Evolutionary conservation across 2,888 invertebrate species (phyloP), one percentile per base, ranked within the genome.

Genomic region (Noctua janthina): DNA sequence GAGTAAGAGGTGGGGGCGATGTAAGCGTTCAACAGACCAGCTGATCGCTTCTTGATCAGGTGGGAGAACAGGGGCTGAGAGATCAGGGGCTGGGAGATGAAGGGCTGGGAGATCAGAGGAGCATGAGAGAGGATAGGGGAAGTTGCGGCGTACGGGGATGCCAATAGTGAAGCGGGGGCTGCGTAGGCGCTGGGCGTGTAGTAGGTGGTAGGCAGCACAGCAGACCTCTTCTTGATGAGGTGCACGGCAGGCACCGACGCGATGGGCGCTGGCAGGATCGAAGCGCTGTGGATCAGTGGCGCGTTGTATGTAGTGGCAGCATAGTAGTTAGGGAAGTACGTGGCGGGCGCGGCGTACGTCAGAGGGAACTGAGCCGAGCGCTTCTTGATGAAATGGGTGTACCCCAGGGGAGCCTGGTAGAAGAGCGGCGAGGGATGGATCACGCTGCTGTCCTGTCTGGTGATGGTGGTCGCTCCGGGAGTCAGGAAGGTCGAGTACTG

Each of bases 401-500:
- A 94, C 43, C 89, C 89, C 81, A 93, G 84, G 3, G 94, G 94
- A 15, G 93, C 79, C 56, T 92, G 91, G 90, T 94, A 95, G 79
- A 92, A 62, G 67, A 93, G 76, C n/a, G 96, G 95, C 74, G 95
- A 94, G 1, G 96, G 96, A 77, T 96, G 95, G 79, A 96, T 92
- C 92, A 96, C 94, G 87, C 95, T 96, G 94, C 94, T 96, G 93
- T 94, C 95, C 91, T 94, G 94, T 87, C 94, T 92, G 54, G 94
- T 91, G 90, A 95, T 94, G 69, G 93, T 94, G 17, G 96, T 95
- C 20, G 93, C 91, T 56, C 92, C 94, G 70, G 96, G 96, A 13
- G 94, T 84, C 66, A 95, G 70, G 70, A 93, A 81, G 17, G 94
- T 92, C 78, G 94, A 84, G 62, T 85, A 88, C 23, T 88, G 93